Evolutionary conservation across 2,113 vertebrate species (phyloP).

Genomic region (Phalacrocorax aristotelis): DNA sequence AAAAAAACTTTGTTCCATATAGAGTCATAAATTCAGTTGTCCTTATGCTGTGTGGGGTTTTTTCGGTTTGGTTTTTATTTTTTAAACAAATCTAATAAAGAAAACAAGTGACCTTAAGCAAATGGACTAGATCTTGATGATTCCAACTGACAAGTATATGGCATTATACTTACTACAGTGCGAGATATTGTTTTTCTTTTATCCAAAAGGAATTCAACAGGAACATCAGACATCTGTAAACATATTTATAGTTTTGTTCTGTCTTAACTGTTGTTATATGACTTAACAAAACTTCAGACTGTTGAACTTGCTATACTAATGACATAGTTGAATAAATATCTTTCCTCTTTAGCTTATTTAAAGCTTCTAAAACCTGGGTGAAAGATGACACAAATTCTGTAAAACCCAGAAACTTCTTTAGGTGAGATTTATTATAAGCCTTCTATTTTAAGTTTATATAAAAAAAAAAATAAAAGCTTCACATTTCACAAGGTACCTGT

Average conservation of each 20-base stretch:
- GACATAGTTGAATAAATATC: not conserved
- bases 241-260: not conserved
- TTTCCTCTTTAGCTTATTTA: not conserved
- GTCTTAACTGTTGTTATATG: not conserved
- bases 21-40: not conserved
- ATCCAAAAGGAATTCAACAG: not conserved
- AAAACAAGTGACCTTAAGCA: conserved; percentile 1
- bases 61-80: not conserved
- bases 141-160: not conserved
- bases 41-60: not conserved
- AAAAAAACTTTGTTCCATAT: not conserved
- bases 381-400: not conserved
- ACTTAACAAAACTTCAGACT: not conserved
- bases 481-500: not conserved
- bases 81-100: conserved; percentile 7
- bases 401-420: not conserved
- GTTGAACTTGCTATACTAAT: not conserved
- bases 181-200: not conserved
- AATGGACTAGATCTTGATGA: not conserved
- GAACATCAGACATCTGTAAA: not conserved
- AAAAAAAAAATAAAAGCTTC: not conserved
- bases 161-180: not conserved
- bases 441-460: not conserved
- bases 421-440: not conserved
- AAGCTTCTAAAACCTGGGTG: not conserved